Base-by-base conservation (phyloP, 2,113 vertebrate genomes). In the Uria aalge region DNA sequence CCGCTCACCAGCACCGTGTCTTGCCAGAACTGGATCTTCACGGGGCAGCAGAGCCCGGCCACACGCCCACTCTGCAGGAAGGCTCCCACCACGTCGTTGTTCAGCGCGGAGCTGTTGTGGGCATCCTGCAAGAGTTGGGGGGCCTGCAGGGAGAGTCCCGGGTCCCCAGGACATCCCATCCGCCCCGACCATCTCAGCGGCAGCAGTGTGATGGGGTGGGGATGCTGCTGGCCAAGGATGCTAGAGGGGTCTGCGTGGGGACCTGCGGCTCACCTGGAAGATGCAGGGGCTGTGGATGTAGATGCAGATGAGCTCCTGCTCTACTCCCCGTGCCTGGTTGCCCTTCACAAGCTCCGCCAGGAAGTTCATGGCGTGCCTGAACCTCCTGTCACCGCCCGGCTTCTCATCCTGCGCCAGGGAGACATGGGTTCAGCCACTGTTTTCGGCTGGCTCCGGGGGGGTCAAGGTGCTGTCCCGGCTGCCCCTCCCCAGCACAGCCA, bases 341-440 rank as follows among this genome's bases (percentile, higher is more conserved):
- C 53, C 60, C n/a, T 78, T 19, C 59, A 60, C 1, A 4, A 89
- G 85, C 45, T 93, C 91, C 1, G 2, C 30, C 0, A 53, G 79
- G 79, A 89, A 84, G 12, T 11, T 60, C 40, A 89, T 89, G 79
- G 85, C 7, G 1, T 79, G 66, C 20, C 22, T 18, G 63, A 38
- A 11, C 53, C 15, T 34, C 15, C 8, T 0, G 4, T 4, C 0
- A 0, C 22, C 1, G 0, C 34, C 3, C 3, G 0, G 12, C 9
- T 32, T 48, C 18, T 1, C 5, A 12, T 14, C 12, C 75, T 52
- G 41, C 2, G 1, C 29, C 14, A 0, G 34, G 29, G 45, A 72
- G 34, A 59, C 52, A 22, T 12, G 29, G 16, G 15, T 59, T 41
- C 8, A 6, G 34, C 38, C 14, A 3, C 21, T 2, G 0, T 24